Base-by-base conservation (phyloP, 2,888 invertebrate genomes). In the Callinectes sapidus region DNA sequence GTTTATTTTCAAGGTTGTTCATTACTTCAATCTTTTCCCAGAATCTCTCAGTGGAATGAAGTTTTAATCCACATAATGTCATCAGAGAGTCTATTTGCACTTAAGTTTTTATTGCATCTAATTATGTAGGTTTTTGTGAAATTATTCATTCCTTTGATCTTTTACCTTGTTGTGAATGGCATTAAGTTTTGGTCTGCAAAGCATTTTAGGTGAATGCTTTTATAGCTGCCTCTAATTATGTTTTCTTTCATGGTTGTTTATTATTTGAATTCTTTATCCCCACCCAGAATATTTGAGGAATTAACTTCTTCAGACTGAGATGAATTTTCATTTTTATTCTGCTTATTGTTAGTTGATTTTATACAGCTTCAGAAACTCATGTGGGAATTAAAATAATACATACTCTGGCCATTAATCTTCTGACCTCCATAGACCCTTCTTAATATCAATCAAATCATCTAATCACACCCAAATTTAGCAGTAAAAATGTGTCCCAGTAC, bases 31-130 rank as follows among this genome's bases (percentile, higher is more conserved):
- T 1, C 23, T 71, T 88, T 88, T 61, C 23, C 13, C 14, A 8
- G 16, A 23, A 23, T 18, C 18, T 35, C 42, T 42, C 13, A 1
- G 42, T 35, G 32, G 5, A 85, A 32, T 35, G 5, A 42, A 35
- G 10, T 71, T 28, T 10, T 28, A 28, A 28, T 71, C 71, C 1
- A 28, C 28, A 71, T 8, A 28, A 71, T 71, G 13, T 13, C 13
- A 28, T 71, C 16, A 88, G 54, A 28, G 54, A 13, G 14, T 18
- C 88, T 35, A 81, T 61, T n/a, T 86, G 91, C 42, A 85, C 92
- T 32, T 61, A 28, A 54, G 88, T 13, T 14, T 71, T 54, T 5
- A 18, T n/a, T 6, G 16, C 8, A 28, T 28, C 3, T n/a, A 1
- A 71, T n/a, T 23, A 1, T 18, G 10, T 71, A 18, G 48, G 3